These are phyloP conservation scores for Origma solitaria DNA, from an alignment of 2,113 vertebrate genomes.

Conservation along the genomic window DNA sequence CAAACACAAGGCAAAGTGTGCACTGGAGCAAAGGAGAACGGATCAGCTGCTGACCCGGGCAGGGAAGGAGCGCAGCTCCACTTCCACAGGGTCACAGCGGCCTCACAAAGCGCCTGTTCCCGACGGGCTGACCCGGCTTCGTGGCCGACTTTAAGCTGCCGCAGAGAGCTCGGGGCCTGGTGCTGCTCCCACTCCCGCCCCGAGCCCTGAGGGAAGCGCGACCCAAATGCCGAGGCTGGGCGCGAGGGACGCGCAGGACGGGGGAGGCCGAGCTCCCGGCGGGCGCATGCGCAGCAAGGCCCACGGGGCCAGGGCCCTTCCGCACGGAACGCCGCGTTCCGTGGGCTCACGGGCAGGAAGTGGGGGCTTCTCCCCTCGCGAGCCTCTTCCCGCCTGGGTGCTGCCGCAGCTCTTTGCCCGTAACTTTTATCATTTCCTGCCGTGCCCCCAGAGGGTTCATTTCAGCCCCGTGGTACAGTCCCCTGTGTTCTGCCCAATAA, in stretches of 20 bases:
- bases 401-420: neutral
- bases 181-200: accelerated
- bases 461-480: neutral
- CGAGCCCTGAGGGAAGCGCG: neutral
- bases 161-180: accelerated
- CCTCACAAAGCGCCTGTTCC: accelerated
- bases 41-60: neutral
- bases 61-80: neutral
- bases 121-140: too few species aligned
- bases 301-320: neutral
- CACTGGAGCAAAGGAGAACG: neutral
- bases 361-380: accelerated
- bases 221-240: accelerated
- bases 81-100: neutral
- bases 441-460: neutral
- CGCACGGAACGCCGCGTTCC: too few species aligned
- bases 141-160: too few species aligned
- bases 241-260: too few species aligned
- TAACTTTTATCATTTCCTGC: neutral
- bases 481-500: constrained; percentile 26
- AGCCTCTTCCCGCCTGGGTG: neutral
- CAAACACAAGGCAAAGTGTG: neutral
- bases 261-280: accelerated
- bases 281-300: neutral
- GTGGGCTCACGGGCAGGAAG: accelerated